phyloP scores from a whole-genome alignment of 2,113 vertebrate species.

The Orientallactaga bullata region DNA sequence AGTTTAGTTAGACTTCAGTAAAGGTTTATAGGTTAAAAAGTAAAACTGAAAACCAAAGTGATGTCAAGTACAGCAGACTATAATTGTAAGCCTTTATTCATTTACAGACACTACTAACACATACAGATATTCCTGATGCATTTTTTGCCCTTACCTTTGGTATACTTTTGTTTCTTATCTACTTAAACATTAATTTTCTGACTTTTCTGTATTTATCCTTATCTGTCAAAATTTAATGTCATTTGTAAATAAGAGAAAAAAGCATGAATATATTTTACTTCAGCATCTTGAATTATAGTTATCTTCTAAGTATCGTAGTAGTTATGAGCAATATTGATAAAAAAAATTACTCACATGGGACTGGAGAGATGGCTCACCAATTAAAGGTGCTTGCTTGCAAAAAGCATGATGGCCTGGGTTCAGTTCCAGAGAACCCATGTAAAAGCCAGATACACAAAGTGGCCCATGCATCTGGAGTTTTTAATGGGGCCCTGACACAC shows the following conservation, averaged over 20 bases:
- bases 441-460: too few relatives aligned
- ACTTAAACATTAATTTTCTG: background rate
- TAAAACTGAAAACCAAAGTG: conserved; percentile 38
- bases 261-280: conserved; percentile 44
- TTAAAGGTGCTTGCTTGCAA: too few relatives aligned
- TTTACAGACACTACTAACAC: background rate
- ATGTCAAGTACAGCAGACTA: conserved; percentile 43
- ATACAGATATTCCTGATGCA: background rate
- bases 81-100: conserved; percentile 19
- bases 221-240: background rate
- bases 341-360: background rate
- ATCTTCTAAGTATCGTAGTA: background rate
- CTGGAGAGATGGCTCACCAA: too few relatives aligned
- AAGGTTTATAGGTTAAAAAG: conserved; percentile 39
- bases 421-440: too few relatives aligned
- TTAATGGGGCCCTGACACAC: too few relatives aligned
- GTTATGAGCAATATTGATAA: conserved; percentile 39
- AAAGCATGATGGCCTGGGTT: too few relatives aligned
- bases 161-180: background rate
- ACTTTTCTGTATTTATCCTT: conserved; percentile 49
- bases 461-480: too few relatives aligned
- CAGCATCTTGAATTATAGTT: conserved; percentile 16
- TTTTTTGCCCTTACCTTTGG: too few relatives aligned
- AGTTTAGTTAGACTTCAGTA: conserved; percentile 37
- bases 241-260: conserved; percentile 35